A percentile compares a stretch with the other conserved stretches of the same genome.
Evolutionary conservation across 2,113 vertebrate species (phyloP).

Genomic region (Sprattus sprattus): DNA sequence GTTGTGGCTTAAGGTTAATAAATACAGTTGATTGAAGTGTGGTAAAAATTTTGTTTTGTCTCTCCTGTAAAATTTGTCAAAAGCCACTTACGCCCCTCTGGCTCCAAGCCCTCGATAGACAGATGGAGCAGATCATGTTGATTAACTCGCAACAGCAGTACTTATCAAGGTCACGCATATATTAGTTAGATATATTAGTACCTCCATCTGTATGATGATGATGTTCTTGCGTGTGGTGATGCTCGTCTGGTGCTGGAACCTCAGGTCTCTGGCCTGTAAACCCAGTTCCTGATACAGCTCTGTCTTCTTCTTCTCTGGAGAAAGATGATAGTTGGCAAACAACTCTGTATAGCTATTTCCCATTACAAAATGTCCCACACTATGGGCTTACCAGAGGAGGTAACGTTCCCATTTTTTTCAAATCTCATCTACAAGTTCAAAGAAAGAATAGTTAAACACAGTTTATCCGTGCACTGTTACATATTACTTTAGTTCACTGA

Average conservation of each 20-base stretch:
- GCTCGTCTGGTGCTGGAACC: slow-evolving; percentile 91
- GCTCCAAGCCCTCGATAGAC: too few relatives aligned
- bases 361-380: neutral
- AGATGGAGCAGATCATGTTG: too few relatives aligned
- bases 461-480: neutral
- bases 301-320: slow-evolving; percentile 90
- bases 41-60: too few relatives aligned
- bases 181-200: too few relatives aligned
- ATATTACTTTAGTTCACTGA: too few relatives aligned
- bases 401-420: slow-evolving; percentile 85
- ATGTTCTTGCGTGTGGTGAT: slow-evolving; percentile 87
- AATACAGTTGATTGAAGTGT: too few relatives aligned
- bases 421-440: slow-evolving; percentile 83
- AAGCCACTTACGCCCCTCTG: too few relatives aligned
- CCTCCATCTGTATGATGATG: slow-evolving; percentile 94
- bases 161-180: too few relatives aligned
- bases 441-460: slow-evolving; percentile 18
- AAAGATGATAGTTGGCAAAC: neutral
- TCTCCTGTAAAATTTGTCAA: too few relatives aligned
- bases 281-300: slow-evolving; percentile 91
- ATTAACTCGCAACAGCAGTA: too few relatives aligned
- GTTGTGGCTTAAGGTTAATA: too few relatives aligned
- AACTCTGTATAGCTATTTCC: neutral
- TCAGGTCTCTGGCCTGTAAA: slow-evolving; percentile 92
- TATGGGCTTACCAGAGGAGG: slow-evolving; percentile 83